phyloP scores from a whole-genome alignment of 2,113 vertebrate genomes.

The Crocuta crocuta region DNA sequence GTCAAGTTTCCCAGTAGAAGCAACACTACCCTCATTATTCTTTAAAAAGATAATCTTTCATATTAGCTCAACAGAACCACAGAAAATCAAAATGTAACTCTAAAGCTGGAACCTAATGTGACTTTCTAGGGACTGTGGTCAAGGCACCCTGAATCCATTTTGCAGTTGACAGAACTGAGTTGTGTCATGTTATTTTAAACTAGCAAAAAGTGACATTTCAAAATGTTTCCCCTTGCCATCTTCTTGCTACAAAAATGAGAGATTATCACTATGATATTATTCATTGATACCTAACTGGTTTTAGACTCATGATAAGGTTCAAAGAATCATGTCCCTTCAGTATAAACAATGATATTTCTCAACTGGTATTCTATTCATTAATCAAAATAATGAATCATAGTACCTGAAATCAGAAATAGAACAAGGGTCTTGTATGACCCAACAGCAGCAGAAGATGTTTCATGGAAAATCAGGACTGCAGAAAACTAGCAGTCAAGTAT shows the following conservation, averaged over 20 bases:
- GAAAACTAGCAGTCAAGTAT: conserved; percentile 11
- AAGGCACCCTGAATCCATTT: not conserved
- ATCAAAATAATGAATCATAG: not conserved
- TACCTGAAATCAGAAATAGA: not conserved
- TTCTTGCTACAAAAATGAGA: not conserved
- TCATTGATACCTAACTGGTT: not conserved
- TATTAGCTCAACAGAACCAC: not conserved
- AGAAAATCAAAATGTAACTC: not conserved
- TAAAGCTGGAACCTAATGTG: not conserved
- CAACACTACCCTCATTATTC: not conserved
- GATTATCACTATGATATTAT: not conserved
- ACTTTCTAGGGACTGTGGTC: not conserved
- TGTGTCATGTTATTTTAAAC: not conserved
- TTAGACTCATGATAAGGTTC: not conserved
- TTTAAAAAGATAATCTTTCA: not conserved
- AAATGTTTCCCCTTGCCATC: not conserved
- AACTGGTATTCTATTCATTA: not conserved
- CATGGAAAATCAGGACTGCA: not conserved
- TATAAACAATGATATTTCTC: not conserved
- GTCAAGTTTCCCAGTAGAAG: not conserved
- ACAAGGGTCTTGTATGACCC: not conserved
- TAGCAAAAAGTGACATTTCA: not conserved
- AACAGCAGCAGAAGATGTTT: not conserved
- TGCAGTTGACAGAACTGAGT: not conserved
- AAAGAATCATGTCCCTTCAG: not conserved